Evolutionary conservation across 2,113 vertebrate genomes (phyloP), one percentile per base, ranked within the genome.

Genomic region (Pterocles orientalis): DNA sequence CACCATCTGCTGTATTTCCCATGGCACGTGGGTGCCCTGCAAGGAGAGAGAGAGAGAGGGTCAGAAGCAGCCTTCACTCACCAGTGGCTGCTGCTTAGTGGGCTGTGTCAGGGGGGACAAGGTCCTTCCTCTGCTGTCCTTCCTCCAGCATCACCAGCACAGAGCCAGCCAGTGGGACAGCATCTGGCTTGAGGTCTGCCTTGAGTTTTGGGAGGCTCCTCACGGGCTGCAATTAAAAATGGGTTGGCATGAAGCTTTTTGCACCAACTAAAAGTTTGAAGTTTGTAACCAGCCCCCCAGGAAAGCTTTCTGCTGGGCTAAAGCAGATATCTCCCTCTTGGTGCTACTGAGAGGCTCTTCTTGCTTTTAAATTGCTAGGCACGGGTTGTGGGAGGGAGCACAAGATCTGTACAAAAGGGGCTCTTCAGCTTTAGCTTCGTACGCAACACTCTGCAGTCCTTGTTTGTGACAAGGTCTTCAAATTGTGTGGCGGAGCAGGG

Each of bases 101-200:
- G 36, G 64, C 21, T 62, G n/a, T 6, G 1, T 20, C 12, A 10
- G 13, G 16, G 5, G 4, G 41, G 31, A 50, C 21, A 13, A 8
- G 14, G 2, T 45, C 61, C 61, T 57, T 58, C 33, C 31, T 43
- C 31, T 34, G 12, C n/a, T 18, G 3, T 14, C 28, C 48, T 21
- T 39, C 21, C 78, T 64, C 60, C 83, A 79, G 43, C 66, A 57
- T 7, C 5, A 18, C 36, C 57, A 51, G 45, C 28, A 14, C 21
- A 7, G 17, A 6, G 12, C 47, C 51, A 64, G 50, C 39, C 71
- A 41, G 23, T 0, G 0, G 58, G 66, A 71, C 1, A 0, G 50
- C 69, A 25, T 3, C 45, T 64, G 48, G 25, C 29, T 83, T 14
- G 72, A 80, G 23, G 25, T 23, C 33, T 10, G 2, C 53, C 39